Conservation (phyloP, 1,140 invertebrate species). For the Ylistrum balloti region DNA sequence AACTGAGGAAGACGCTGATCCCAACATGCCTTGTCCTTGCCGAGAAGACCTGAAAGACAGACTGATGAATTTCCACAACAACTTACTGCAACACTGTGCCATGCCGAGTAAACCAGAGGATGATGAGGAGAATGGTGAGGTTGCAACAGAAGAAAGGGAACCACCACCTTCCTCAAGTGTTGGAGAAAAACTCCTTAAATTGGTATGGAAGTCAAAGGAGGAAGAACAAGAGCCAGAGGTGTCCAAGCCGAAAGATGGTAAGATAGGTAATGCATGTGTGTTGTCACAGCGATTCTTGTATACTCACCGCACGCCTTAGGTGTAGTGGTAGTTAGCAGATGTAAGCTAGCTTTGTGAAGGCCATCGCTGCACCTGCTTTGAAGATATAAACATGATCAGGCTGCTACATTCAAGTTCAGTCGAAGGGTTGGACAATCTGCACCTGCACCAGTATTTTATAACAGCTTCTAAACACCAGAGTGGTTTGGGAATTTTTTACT, state of each 20-base stretch:
- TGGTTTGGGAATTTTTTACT: not conserved
- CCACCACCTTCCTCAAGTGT: constrained; percentile 59
- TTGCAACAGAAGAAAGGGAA: constrained; percentile 50
- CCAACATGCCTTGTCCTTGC: constrained; percentile 71
- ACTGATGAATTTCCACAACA: constrained; percentile 70
- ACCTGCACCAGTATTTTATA: not conserved
- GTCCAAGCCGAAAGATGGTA: constrained; percentile 42
- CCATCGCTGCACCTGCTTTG: not conserved
- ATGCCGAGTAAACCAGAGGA: constrained; percentile 69
- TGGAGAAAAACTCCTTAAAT: constrained; percentile 71
- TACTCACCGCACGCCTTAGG: constrained; percentile 30
- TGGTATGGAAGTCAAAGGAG: constrained; percentile 73
- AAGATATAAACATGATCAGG: not conserved
- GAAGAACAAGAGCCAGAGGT: constrained; percentile 58
- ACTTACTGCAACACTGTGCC: constrained; percentile 73
- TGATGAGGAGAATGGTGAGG: constrained; percentile 58
- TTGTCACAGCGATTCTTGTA: constrained; percentile 11
- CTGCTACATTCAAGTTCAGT: not conserved
- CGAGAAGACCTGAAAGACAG: constrained; percentile 69
- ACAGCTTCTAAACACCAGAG: not conserved
- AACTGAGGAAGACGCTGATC: constrained; percentile 65
- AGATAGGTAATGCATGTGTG: constrained; percentile 53
- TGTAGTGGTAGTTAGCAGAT: not conserved
- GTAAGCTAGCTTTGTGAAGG: not conserved
- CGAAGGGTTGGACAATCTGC: not conserved